Evolutionary conservation across 2,797 vertebrate genomes (phyloP), one percentile per base, ranked within the genome.

Genomic region (Oophaga sylvatica): DNA sequence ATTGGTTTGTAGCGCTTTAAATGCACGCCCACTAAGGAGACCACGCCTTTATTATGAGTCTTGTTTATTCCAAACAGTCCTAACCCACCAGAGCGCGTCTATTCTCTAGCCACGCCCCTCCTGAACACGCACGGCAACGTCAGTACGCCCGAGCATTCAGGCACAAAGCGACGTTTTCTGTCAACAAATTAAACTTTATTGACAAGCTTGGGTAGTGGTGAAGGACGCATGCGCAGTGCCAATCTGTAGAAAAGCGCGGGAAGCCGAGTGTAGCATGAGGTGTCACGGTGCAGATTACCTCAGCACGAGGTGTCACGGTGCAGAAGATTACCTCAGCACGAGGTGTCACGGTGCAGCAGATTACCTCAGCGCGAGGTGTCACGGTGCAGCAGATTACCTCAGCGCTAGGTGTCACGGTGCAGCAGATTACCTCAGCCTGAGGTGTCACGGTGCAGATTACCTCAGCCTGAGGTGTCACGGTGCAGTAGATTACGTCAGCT

Each of bases 101-200:
- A 1, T 45, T 13, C 6, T 5, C 22, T 48, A n/a, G 41, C 35
- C 19, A 22, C 71, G 71, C 71, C 71, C 41, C 35, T 48, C 3
- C 11, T 31, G 1, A 17, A 17, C 35, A n/a, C 70, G 70, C 35
- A 2, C 19, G 35, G 17, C 20, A 13, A 48, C 71, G 71, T 75
- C 41, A 19, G 19, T 10, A 75, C 71, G 71, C 71, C 13, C 3
- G 19, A 48, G 41, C 35, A 22, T 12, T 10, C 9, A 48, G 20
- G 41, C 71, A 75, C 71, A 75, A 75, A 75, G 71, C 71, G 41
- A 75, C 71, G 41, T 19, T 12, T 19, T 12, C 2, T 75, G 41
- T 75, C 41, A 48, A 75, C 41, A 48, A 48, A 75, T 48, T 22
- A 75, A 75, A 48, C 71, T 75, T 75, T 75, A 75, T 75, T 9